Percentiles rank a stretch among this genome's conserved stretches.
Conservation (phyloP, 1,140 invertebrate genomes). For the Magallana ariakensis region DNA sequence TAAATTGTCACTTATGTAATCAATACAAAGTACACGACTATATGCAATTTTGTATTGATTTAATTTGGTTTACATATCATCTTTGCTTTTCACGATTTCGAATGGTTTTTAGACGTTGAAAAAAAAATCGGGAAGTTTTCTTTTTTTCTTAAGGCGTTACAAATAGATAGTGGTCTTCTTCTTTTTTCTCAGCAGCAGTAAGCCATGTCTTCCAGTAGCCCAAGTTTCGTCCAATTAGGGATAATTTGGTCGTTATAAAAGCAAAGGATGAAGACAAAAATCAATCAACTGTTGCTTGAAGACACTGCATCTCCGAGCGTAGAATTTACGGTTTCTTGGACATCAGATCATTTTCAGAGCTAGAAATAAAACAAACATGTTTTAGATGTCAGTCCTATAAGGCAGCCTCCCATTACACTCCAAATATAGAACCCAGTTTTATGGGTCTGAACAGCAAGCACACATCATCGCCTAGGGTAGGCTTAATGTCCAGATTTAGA, state of each 20-base stretch:
- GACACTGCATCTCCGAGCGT: not conserved
- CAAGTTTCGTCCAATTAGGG: constrained; percentile 22
- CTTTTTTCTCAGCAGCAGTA: not conserved
- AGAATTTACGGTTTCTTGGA: not conserved
- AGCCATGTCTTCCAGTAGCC: not conserved
- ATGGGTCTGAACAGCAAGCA: not conserved
- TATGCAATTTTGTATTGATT: no score
- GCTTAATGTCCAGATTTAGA: no score
- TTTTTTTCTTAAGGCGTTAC: no score
- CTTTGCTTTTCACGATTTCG: no score
- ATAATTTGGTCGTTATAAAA: constrained; percentile 29
- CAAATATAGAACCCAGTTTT: not conserved
- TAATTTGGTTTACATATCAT: no score
- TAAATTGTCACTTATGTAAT: not conserved
- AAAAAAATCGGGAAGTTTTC: no score
- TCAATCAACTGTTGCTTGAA: not conserved
- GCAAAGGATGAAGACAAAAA: constrained; percentile 15
- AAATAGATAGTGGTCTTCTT: no score
- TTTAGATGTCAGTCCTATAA: not conserved
- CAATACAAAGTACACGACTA: not conserved
- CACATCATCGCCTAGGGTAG: not conserved
- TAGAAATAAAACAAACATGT: not conserved
- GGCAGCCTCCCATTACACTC: not conserved
- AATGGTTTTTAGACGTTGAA: no score
- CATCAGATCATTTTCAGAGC: not conserved